A percentile compares a stretch with the other conserved stretches of the same genome.
Evolutionary conservation across 2,797 vertebrate species (phyloP).

Genomic region (Acestrorhynchus altus): DNA sequence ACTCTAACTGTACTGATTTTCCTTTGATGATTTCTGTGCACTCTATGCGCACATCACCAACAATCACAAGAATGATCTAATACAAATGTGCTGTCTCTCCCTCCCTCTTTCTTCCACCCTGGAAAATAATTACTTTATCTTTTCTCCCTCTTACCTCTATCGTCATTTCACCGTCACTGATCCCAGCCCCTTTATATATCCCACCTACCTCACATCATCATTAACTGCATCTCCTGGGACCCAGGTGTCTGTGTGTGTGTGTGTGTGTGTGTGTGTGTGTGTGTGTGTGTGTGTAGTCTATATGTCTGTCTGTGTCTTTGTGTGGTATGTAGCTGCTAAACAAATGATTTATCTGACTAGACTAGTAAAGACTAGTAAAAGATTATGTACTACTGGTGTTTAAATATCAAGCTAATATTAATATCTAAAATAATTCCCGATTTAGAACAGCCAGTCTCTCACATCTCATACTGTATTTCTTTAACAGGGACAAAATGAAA

Average conservation of each 20-base stretch:
- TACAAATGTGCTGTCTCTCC: not conserved
- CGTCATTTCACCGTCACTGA: slow-evolving; percentile 7
- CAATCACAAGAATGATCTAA: not conserved
- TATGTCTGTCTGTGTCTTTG: slow-evolving; percentile 23
- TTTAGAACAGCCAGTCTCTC: too few species aligned
- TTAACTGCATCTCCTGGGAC: slow-evolving; percentile 10
- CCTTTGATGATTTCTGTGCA: slow-evolving; percentile 4
- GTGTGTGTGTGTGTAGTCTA: not conserved
- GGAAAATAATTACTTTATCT: slow-evolving; percentile 8
- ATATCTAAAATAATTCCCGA: too few species aligned
- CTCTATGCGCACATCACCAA: slow-evolving; percentile 1
- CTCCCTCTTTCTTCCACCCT: not conserved
- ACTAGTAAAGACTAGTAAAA: not conserved
- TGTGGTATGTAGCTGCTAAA: not conserved
- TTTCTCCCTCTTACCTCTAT: slow-evolving; percentile 13
- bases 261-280: slow-evolving; percentile 14
- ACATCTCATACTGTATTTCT: too few species aligned
- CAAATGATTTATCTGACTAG: not conserved
- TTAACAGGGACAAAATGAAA: too few species aligned
- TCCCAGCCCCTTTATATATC: slow-evolving; percentile 27
- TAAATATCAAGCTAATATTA: not conserved
- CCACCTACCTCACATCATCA: slow-evolving; percentile 23
- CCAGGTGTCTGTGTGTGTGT: slow-evolving; percentile 17
- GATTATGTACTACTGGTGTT: not conserved
- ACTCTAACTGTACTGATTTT: slow-evolving; percentile 1